A percentile compares a stretch with the other conserved stretches of the same genome.
Evolutionary conservation across 2,113 vertebrate species (phyloP).

Genomic region (Phocoena sinus): DNA sequence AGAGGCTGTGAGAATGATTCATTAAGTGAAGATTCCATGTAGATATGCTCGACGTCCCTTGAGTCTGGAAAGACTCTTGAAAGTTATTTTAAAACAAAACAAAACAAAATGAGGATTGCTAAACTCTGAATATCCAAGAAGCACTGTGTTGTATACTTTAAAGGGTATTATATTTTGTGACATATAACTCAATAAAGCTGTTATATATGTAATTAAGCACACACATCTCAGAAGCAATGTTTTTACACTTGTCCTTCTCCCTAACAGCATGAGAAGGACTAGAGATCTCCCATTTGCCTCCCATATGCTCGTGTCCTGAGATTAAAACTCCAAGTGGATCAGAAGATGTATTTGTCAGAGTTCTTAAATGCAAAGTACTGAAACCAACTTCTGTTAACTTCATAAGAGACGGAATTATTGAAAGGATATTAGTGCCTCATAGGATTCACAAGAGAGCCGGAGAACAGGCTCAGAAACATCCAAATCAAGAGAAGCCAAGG

Average conservation of each 20-base stretch:
- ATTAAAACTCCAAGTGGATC: neutral
- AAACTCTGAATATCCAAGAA: neutral
- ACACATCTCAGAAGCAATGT: neutral
- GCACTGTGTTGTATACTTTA: neutral
- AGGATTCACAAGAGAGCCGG: neutral
- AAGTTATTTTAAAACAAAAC: neutral
- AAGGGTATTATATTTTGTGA: neutral
- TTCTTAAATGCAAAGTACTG: conserved; percentile 23
- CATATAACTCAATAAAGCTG: neutral
- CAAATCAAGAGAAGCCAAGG: neutral
- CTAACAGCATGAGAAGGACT: neutral
- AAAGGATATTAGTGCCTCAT: neutral
- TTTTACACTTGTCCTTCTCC: neutral
- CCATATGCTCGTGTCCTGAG: neutral
- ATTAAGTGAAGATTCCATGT: neutral
- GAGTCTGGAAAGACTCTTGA: neutral
- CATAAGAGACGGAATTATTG: neutral
- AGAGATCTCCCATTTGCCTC: neutral
- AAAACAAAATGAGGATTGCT: neutral
- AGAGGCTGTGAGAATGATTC: neutral
- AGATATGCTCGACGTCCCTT: neutral
- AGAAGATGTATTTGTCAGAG: neutral
- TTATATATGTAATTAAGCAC: neutral
- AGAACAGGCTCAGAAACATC: neutral
- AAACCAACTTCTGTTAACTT: neutral